Conservation (phyloP, 2,797 vertebrate species). For the Aselliscus stoliczkanus region DNA sequence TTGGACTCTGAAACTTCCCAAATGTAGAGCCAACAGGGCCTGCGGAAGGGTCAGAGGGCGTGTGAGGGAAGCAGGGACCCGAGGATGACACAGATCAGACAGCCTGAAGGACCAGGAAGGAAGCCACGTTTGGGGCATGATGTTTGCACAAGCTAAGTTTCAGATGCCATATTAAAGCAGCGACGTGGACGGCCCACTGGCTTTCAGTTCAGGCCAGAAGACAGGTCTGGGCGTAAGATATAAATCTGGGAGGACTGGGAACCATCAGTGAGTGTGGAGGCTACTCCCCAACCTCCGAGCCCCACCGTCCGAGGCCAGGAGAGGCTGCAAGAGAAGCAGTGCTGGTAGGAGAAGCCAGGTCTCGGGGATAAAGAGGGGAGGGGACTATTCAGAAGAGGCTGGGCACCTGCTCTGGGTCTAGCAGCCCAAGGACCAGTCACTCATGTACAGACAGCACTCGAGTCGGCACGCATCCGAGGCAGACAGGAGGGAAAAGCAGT, state of each 20-base stretch:
- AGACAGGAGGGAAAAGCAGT: too few species aligned
- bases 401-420: not conserved
- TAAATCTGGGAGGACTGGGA: not conserved
- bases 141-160: rapidly evolving
- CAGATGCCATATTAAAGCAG: rapidly evolving
- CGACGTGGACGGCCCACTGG: rapidly evolving
- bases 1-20: not conserved
- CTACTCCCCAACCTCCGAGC: rapidly evolving
- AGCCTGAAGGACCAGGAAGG: rapidly evolving
- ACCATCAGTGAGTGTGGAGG: rapidly evolving
- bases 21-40: not conserved
- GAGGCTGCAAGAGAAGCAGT: not conserved
- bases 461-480: not conserved
- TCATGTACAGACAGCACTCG: rapidly evolving
- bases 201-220: not conserved
- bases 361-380: rapidly evolving
- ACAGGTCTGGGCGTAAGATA: not conserved
- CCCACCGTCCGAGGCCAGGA: rapidly evolving
- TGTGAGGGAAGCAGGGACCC: not conserved
- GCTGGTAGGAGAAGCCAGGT: not conserved
- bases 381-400: not conserved
- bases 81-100: rapidly evolving
- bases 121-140: rapidly evolving
- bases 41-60: too few species aligned
- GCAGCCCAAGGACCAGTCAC: not conserved